Base-by-base conservation (phyloP, 2,113 vertebrate genomes). In the Onychostoma macrolepis region DNA sequence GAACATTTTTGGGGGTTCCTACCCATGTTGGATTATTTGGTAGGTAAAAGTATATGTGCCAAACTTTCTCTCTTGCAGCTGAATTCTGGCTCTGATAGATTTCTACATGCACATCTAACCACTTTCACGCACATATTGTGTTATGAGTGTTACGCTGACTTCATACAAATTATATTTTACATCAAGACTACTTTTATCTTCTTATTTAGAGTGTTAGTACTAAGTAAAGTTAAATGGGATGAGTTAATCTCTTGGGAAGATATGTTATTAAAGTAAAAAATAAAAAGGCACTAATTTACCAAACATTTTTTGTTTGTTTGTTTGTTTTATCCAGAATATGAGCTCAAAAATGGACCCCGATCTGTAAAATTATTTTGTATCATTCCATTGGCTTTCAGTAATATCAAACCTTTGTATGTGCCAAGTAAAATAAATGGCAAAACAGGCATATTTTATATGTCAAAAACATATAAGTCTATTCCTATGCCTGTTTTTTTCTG, bases 321-420 rank as follows among this genome's bases (percentile, higher is more conserved):
- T 50, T 81, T 24, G 17, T 24, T 86, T 69, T 24, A 24, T 58
- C 56, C 56, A 58, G 56, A 61, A 61, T n/a, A 4, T 61, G 56
- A 10, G 21, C 56, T 61, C 8, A 61, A 61, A 4, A n/a, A 61
- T 61, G 7, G 7, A 53, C 17, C 19, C 17, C 17, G 7, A 50
- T 53, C 45, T 13, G 12, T 28, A 30, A 6, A 15, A 65, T 30
- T 65, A 30, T 65, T 65, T 65, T 28, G 10, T 26, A 26, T 63
- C 28, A 84, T 74, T 75, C 38, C 72, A 58, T 4, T 2, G 78
- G 19, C 69, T n/a, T 74, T 90, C 71, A 87, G 92, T 24, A 92
- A 91, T 85, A 92, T 72, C 89, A n/a, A 90, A 93, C 89, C 56
- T 76, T 83, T 41, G 90, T 48, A 83, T 36, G 91, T 93, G 92